A percentile compares a stretch with the other conserved stretches of the same genome.
Conservation (phyloP, 2,113 vertebrate genomes). For the Misgurnus mizolepis region DNA sequence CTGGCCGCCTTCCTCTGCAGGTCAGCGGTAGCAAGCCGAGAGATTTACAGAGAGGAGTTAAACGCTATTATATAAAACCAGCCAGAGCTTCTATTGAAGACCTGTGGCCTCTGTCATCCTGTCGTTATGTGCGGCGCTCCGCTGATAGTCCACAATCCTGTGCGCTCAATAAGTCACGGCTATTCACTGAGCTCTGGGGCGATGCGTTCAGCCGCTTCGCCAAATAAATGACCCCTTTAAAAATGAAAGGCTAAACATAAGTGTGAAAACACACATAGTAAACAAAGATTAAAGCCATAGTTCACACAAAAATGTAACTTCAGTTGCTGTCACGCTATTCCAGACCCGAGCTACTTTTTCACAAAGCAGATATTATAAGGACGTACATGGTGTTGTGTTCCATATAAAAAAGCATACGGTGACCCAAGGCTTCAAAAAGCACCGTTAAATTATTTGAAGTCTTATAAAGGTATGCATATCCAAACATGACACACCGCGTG, state of each 20-base stretch:
- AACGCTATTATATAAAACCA: slow-evolving; percentile 8
- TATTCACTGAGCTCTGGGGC: slow-evolving; percentile 3
- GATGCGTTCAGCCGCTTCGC: background rate
- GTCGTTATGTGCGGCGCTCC: background rate
- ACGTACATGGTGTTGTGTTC: background rate
- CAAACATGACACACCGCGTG: too few species aligned
- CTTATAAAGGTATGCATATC: too few species aligned
- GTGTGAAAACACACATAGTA: background rate
- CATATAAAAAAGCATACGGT: slow-evolving; percentile 7
- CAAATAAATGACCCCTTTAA: background rate
- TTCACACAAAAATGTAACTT: background rate
- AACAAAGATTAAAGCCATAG: background rate
- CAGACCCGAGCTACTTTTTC: background rate
- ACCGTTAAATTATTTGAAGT: too few species aligned
- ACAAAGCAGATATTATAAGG: background rate
- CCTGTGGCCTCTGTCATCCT: slow-evolving; percentile 11
- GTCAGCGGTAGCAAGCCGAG: background rate
- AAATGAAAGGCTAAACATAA: slow-evolving; percentile 9
- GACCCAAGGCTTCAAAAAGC: background rate
- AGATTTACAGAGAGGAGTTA: slow-evolving; percentile 12
- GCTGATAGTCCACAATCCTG: background rate
- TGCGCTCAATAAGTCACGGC: background rate
- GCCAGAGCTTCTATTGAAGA: background rate
- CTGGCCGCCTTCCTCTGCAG: background rate
- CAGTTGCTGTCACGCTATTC: background rate